Percentiles rank a stretch among this genome's conserved stretches.
Conservation (phyloP, 2,888 invertebrate species). For the Leucophora obtusa region DNA sequence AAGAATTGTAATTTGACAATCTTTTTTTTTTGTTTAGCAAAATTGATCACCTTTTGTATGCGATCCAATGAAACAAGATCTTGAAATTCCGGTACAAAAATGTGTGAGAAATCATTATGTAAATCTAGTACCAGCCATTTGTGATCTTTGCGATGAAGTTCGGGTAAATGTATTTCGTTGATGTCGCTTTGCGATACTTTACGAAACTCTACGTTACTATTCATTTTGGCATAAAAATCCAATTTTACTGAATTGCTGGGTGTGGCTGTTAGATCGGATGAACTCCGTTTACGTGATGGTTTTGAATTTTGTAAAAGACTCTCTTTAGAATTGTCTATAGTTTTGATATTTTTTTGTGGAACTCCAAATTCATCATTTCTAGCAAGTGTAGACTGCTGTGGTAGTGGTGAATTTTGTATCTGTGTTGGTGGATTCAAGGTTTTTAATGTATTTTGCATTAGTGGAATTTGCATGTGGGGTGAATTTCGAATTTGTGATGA, state of each 20-base stretch:
- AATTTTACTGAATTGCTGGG: constrained; percentile 35
- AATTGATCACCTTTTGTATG: constrained; percentile 74
- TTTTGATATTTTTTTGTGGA: background rate
- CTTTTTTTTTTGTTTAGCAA: constrained; percentile 71
- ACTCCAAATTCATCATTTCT: background rate
- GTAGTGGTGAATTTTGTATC: background rate
- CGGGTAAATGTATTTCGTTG: constrained; percentile 72
- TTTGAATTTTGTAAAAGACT: background rate
- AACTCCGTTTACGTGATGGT: constrained; percentile 44
- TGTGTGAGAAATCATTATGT: constrained; percentile 77
- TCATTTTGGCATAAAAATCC: constrained; percentile 66
- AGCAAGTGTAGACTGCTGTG: constrained; percentile 10
- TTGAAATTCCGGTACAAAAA: constrained; percentile 76
- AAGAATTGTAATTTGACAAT: constrained; percentile 76
- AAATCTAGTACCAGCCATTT: constrained; percentile 77
- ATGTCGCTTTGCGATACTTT: constrained; percentile 70
- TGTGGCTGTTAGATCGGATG: background rate
- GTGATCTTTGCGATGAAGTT: constrained; percentile 70
- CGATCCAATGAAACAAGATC: constrained; percentile 75
- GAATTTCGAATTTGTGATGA: background rate
- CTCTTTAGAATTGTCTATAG: background rate
- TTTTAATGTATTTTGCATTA: background rate
- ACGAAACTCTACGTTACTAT: constrained; percentile 73
- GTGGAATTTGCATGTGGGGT: background rate
- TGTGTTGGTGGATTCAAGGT: background rate